phyloP scores from a whole-genome alignment of 1,140 invertebrate genomes.

The Cherax quadricarinatus region DNA sequence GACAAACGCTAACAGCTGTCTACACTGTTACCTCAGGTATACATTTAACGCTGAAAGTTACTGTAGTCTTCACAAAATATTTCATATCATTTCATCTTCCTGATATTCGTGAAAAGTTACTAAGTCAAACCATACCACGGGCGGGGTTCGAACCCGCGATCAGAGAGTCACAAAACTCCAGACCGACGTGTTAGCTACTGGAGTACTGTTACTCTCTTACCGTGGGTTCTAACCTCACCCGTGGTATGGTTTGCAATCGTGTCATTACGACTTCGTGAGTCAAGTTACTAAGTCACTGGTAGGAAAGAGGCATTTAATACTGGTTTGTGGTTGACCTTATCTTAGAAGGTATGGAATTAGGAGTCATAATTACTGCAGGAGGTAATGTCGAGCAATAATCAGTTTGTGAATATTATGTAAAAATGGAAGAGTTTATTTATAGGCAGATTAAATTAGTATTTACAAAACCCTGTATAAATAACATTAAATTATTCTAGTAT shows the following conservation, averaged over 20 bases:
- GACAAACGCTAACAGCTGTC: no score
- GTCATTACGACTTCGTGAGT: no score
- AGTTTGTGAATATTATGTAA: constrained; percentile 9
- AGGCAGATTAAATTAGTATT: constrained; percentile 14
- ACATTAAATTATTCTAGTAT: neutral
- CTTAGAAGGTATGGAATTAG: neutral
- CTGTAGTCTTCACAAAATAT: no score
- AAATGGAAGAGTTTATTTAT: constrained; percentile 7
- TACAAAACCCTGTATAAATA: constrained; percentile 14
- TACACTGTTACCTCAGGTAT: no score
- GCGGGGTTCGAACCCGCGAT: no score
- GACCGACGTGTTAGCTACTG: no score
- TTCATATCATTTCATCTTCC: constrained; percentile 9
- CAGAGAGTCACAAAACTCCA: no score
- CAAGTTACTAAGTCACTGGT: neutral
- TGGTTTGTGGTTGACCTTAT: neutral
- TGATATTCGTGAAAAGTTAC: neutral
- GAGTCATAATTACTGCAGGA: neutral
- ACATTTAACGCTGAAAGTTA: no score
- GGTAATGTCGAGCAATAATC: neutral
- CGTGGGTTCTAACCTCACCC: no score
- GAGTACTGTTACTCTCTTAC: no score
- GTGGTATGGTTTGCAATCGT: no score
- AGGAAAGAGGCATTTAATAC: neutral
- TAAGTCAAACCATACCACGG: no score